Base-by-base conservation (phyloP, 2,888 invertebrate genomes). In the Agriopis marginaria region DNA sequence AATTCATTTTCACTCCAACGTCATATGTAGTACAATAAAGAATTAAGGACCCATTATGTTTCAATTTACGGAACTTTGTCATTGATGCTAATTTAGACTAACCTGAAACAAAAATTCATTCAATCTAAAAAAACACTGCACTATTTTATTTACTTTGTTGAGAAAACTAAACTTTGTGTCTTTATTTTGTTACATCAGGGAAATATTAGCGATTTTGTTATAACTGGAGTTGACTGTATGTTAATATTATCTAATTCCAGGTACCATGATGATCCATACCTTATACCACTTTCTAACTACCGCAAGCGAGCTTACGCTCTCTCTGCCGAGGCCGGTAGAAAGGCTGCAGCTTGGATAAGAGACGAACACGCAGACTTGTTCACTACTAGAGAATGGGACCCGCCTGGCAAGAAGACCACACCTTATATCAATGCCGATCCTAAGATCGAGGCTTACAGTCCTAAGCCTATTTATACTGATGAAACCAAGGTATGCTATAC, bases 211-310 rank as follows among this genome's bases (percentile, higher is more conserved):
- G 17, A 23, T 23, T 23, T 23, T 23, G 17, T 23, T 23, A 2
- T 23, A 23, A 23, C 17, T 23, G 17, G 32, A 32, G 0, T 32
- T 44, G 42, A 45, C 1, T 45, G 45, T 12, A 45, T 45, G 11
- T 53, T 53, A 12, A 39, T 10, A 39, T 40, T 39, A 7, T 42
- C 11, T 14, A 23, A 50, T 83, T 87, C 14, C 75, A 94, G 94
- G 85, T 99, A 96, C 86, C 97, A 98, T 80, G 99, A 99, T 95
- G 99, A 99, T 90, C 98, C 99, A 0, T 98, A 95, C 82, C 93
- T 98, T 14, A 97, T 97, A 75, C 98, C 98, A 0, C 88, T 94
- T 69, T 97, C 97, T 9, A 97, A 96, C 88, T 92, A 83, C 74
- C 94, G 94, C 86, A 76, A 97, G 87, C 93, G 98, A 72, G 91